Evolutionary conservation across 2,113 vertebrate genomes (phyloP).

Genomic region (Xiphorhynchus elegans): DNA sequence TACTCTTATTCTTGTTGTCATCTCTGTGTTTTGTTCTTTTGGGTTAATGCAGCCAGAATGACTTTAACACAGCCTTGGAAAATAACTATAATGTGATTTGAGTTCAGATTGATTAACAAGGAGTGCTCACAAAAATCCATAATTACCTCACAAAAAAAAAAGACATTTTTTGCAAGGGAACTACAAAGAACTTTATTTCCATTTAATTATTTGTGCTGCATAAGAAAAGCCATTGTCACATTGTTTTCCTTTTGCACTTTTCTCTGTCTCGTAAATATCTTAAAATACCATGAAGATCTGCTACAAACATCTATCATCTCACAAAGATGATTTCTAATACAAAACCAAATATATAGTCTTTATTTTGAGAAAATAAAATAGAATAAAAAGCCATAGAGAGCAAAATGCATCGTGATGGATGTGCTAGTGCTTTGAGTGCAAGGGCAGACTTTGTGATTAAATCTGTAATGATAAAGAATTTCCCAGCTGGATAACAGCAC

Average conservation of each 20-base stretch:
- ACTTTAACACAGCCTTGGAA: conserved; percentile 47
- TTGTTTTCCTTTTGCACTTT: neutral
- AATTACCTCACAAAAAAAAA: conserved; percentile 64
- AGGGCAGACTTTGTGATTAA: neutral
- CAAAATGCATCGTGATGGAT: neutral
- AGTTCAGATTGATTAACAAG: conserved; percentile 65
- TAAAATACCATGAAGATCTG: neutral
- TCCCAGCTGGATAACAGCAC: neutral
- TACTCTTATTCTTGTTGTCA: neutral
- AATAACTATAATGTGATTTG: conserved; percentile 69
- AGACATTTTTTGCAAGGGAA: conserved; percentile 8
- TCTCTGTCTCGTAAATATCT: neutral
- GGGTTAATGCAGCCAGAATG: conserved; percentile 38
- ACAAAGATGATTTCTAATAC: neutral
- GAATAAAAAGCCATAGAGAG: neutral
- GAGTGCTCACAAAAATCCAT: conserved; percentile 63
- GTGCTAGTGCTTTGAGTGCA: neutral
- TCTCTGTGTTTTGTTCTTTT: conserved; percentile 23
- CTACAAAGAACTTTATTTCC: neutral
- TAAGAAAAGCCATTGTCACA: neutral
- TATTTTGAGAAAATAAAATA: conserved; percentile 25
- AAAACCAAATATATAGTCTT: neutral
- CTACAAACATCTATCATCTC: conserved; percentile 16
- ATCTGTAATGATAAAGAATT: neutral
- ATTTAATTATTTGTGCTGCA: neutral